A percentile compares a stretch with the other conserved stretches of the same genome.
phyloP scores from a whole-genome alignment of 2,113 vertebrate genomes.

The Pholis gunnellus region DNA sequence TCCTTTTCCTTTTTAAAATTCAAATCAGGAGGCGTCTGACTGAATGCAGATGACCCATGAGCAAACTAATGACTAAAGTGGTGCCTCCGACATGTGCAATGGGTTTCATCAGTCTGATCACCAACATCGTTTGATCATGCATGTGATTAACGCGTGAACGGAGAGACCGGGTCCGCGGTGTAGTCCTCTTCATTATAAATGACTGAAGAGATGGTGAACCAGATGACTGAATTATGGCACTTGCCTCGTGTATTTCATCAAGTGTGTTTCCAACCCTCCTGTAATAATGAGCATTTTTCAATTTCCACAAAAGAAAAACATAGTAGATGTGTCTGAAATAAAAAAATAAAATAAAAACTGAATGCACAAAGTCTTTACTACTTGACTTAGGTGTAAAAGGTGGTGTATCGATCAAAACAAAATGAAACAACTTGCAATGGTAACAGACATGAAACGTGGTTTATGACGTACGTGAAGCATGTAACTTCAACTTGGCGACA shows the following conservation, averaged over 20 bases:
- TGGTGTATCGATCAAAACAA: too few relatives aligned
- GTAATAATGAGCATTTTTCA: background rate
- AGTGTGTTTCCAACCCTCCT: background rate
- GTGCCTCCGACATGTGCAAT: conserved; percentile 16
- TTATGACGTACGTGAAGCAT: background rate
- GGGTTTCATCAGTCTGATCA: conserved; percentile 27
- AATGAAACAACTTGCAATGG: background rate
- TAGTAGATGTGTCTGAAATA: background rate
- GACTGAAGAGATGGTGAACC: background rate
- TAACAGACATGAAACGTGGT: background rate
- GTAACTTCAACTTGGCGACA: background rate
- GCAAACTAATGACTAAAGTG: background rate
- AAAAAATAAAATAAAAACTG: background rate
- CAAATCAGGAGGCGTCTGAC: background rate
- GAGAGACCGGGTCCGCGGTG: background rate
- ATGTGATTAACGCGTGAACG: conserved; percentile 16
- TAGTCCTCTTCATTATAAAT: background rate
- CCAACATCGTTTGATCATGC: background rate
- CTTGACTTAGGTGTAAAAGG: background rate
- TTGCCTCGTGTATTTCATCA: conserved; percentile 1
- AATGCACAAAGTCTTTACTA: background rate
- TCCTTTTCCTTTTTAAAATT: background rate
- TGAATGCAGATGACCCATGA: conserved; percentile 18
- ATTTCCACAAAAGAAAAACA: background rate
- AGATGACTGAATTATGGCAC: background rate